Base-by-base conservation (phyloP, 2,888 invertebrate species). In the Himalopsyche tibetana region DNA sequence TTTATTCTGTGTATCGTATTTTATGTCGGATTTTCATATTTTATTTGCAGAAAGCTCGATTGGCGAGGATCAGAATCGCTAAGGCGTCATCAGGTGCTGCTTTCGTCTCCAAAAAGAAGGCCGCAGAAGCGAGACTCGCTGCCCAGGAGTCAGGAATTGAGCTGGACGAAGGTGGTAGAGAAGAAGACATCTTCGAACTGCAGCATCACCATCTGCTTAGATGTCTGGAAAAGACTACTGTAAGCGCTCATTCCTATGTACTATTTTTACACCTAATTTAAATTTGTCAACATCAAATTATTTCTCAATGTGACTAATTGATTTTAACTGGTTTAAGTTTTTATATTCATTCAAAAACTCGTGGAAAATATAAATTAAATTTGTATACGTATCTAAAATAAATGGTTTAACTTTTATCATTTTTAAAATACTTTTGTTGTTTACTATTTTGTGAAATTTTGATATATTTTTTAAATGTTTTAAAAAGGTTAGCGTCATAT, bases 81-180 rank as follows among this genome's bases (percentile, higher is more conserved):
- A 99, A 99, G 92, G 99, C 99, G 84, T 99, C 99, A 4, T 99
- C 98, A 28, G 99, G 99, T 5, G 99, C 99, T 5, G 99, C 99
- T 4, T 99, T 99, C 92, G 98, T 99, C 89, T 97, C 96, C 91
- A 99, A 99, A 94, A 99, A 99, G 95, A 99, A 99, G 92, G 99
- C 99, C 1, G 98, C 98, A 3, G 99, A 99, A 91, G 99, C 98
- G 0, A 94, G 99, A 81, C 94, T 99, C 90, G 98, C 98, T 84
- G 97, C 98, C 83, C 96, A 97, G 93, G 98, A 98, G 92, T 97
- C 97, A 80, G 98, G 99, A 80, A 95, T 98, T 89, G 97, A 98
- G 90, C 93, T 97, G 90, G 98, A 98, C 90, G 99, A 99, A 89
- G 96, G 95, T 89, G 95, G 95, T 88, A 94, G 97, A 89, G 98